A percentile compares a stretch with the other conserved stretches of the same genome.
Evolutionary conservation across 2,797 vertebrate species (phyloP).

Genomic region (Staurois parvus): DNA sequence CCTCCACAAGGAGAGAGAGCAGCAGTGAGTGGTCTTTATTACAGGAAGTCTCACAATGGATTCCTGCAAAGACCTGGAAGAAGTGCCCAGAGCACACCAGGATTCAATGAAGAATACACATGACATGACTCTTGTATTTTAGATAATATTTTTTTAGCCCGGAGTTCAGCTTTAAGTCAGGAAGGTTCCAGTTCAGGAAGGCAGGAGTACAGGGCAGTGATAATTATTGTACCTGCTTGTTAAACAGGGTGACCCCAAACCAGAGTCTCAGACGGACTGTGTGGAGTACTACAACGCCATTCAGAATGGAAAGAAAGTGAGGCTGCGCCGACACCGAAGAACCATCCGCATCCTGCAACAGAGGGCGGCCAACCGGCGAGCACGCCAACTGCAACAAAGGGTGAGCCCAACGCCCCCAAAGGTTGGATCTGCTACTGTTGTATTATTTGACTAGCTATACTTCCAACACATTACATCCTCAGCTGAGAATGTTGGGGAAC

Average conservation of each 20-base stretch:
- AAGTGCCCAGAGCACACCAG: too few relatives aligned
- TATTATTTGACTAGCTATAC: too few relatives aligned
- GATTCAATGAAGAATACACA: too few relatives aligned
- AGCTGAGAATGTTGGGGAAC: too few relatives aligned
- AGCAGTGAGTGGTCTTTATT: too few relatives aligned
- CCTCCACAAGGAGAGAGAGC: too few relatives aligned
- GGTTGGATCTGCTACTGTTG: background rate
- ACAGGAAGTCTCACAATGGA: too few relatives aligned
- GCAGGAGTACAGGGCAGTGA: background rate
- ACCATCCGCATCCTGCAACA: conserved; percentile 72
- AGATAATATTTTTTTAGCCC: too few relatives aligned
- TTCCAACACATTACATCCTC: too few relatives aligned
- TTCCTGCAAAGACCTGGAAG: too few relatives aligned
- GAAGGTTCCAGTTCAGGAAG: background rate
- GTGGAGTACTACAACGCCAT: conserved; percentile 73
- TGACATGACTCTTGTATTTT: too few relatives aligned
- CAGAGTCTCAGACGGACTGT: conserved; percentile 80
- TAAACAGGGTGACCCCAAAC: conserved; percentile 76
- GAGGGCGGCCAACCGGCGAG: conserved; percentile 71
- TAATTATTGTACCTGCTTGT: background rate
- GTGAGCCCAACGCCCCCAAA: conserved; percentile 65
- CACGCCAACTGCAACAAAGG: conserved; percentile 82
- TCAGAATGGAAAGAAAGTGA: conserved; percentile 75
- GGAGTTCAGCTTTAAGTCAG: too few relatives aligned
- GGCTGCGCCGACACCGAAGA: conserved; percentile 75